Evolutionary conservation across 2,888 invertebrate species (phyloP).

Genomic region (Ypsolopha sequella): DNA sequence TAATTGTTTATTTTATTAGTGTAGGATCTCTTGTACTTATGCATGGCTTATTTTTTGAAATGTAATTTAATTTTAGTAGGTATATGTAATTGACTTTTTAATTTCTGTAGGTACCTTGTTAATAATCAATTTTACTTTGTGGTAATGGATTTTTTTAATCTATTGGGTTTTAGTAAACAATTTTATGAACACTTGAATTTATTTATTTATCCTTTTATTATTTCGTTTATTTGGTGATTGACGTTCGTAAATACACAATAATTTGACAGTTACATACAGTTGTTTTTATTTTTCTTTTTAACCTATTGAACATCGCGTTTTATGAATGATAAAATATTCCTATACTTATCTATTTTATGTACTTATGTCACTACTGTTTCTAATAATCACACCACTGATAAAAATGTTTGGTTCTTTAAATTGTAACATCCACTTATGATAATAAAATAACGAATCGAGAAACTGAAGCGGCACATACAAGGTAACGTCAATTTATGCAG

Average conservation of each 20-base stretch:
- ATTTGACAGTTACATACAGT: constrained; percentile 13
- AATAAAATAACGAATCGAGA: constrained; percentile 4
- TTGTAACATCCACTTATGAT: constrained; percentile 33
- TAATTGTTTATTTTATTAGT: no score
- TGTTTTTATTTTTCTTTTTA: constrained; percentile 11
- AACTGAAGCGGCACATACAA: neutral
- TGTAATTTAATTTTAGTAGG: neutral
- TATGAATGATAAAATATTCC: neutral
- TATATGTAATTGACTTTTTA: neutral
- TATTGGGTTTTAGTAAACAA: neutral
- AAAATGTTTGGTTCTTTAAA: constrained; percentile 29
- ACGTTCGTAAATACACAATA: constrained; percentile 14
- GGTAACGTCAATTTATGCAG: no score
- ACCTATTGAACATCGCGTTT: neutral
- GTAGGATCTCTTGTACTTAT: neutral
- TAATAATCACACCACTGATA: constrained; percentile 35
- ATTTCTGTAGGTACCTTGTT: neutral
- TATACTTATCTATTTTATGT: neutral
- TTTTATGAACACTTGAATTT: constrained; percentile 11
- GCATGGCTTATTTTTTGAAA: neutral
- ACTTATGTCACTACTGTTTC: constrained; percentile 24
- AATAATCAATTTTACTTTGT: neutral
- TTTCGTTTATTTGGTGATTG: constrained; percentile 6
- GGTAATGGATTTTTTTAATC: neutral
- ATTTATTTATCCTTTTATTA: constrained; percentile 15